A percentile compares a stretch with the other conserved stretches of the same genome.
phyloP scores from a whole-genome alignment of 2,888 invertebrate species.

The Acheta domesticus region DNA sequence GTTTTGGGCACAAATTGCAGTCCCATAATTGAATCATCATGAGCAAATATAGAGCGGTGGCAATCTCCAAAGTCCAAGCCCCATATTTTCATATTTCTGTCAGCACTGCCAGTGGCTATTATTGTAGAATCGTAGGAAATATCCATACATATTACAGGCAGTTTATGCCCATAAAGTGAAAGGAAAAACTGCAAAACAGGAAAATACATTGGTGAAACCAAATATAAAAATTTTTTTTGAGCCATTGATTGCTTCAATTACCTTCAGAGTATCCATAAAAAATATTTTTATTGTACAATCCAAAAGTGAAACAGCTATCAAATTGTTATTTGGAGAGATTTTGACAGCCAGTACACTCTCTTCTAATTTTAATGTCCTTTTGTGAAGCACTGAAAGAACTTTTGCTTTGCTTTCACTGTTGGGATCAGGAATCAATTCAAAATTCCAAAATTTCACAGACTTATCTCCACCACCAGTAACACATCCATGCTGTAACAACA shows the following conservation, averaged over 20 bases:
- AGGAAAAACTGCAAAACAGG: constrained; percentile 71
- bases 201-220: background rate
- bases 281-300: constrained; percentile 95
- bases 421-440: constrained; percentile 73
- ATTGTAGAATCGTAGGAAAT: constrained; percentile 84
- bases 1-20: constrained; percentile 86
- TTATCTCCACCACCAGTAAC: constrained; percentile 85
- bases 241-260: constrained; percentile 44
- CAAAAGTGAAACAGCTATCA: constrained; percentile 83
- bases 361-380: constrained; percentile 78
- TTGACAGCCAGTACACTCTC: constrained; percentile 81
- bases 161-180: constrained; percentile 92
- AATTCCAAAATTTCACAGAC: constrained; percentile 90
- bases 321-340: constrained; percentile 80
- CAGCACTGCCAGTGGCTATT: constrained; percentile 91
- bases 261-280: constrained; percentile 91
- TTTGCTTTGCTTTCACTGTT: constrained; percentile 44
- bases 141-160: constrained; percentile 90
- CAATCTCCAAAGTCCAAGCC: constrained; percentile 99
- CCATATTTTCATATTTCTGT: constrained; percentile 96
- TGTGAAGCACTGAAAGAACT: constrained; percentile 74
- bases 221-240: too few relatives aligned
- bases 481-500: constrained; percentile 64
- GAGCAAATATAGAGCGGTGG: constrained; percentile 91
- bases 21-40: constrained; percentile 90